Evolutionary conservation across 37 sponge, comb jelly and placozoan genomes (phyloP), one percentile per base, ranked within the genome.

Genomic region (Spongilla lacustris): DNA sequence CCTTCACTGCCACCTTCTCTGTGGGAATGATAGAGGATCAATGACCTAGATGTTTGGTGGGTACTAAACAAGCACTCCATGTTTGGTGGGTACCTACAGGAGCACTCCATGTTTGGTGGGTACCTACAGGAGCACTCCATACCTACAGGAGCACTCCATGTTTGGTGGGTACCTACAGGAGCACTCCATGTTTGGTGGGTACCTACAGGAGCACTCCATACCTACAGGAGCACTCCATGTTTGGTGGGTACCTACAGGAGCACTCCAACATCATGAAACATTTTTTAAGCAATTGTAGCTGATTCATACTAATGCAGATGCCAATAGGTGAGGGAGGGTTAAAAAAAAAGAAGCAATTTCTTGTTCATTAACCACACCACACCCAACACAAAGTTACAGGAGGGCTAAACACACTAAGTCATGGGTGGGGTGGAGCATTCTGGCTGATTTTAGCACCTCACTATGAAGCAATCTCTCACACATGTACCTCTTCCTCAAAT

Each of bases 1-100:
- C 85, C 81, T 96, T 96, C 10, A 96, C 88, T 22, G 97, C 97
- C 32, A 93, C 93, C 29, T 85, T 87, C 84, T 96, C 96, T 96
- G 86, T n/a, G 67, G 14, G 76, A 24, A n/a, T n/a, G n/a, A n/a
- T n/a, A n/a, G 37, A 36, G 34, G 70, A 17, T 22, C 10, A 27
- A 36, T 25, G 72, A 82, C 5, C 3, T 23, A 11, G 2, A 58
- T 23, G 38, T 36, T 21, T 28, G 3, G 11, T 69, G 25, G 4
- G 28, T 69, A 11, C n/a, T n/a, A n/a, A n/a, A n/a, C n/a, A n/a
- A n/a, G n/a, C n/a, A n/a, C n/a, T n/a, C n/a, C n/a, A n/a, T n/a
- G 71, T 3, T 25, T 69, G 71, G 71, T 69, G 71, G n/a, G n/a
- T 66, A 66, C 21, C 14, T 66, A 22, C 19, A 66, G 21, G 21